Conservation (phyloP, 2,888 invertebrate genomes). For the Chydorus sphaericus region DNA sequence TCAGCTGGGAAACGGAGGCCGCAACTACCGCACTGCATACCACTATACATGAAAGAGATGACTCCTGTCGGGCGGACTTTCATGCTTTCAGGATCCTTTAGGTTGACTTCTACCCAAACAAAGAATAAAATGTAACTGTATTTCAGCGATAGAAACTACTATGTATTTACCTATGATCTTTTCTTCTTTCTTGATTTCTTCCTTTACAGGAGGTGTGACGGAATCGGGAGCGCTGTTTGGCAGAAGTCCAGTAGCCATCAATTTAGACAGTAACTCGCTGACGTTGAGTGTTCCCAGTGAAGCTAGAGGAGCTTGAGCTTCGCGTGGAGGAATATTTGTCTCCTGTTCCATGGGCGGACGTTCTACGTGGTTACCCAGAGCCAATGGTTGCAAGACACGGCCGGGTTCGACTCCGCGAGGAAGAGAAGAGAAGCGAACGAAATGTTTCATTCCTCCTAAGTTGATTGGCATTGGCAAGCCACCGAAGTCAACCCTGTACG, state of each 20-base stretch:
- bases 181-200: conserved; percentile 18
- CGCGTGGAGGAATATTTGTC: no score
- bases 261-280: conserved; percentile 65
- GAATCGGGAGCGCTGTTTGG: conserved; percentile 21
- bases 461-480: conserved; percentile 65
- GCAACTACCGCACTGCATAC: conserved; percentile 93
- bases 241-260: conserved; percentile 72
- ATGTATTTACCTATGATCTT: not conserved
- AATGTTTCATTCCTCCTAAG: conserved; percentile 59
- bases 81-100: conserved; percentile 1
- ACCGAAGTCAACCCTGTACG: conserved; percentile 48
- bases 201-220: conserved; percentile 17
- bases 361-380: not conserved
- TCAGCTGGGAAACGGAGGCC: conserved; percentile 85
- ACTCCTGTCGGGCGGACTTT: not conserved
- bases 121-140: not conserved
- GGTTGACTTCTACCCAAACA: not conserved
- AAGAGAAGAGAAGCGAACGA: conserved; percentile 57
- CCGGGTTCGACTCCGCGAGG: conserved; percentile 60
- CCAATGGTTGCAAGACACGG: conserved; percentile 4
- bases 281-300: conserved; percentile 41
- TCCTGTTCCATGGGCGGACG: conserved; percentile 1
- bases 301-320: conserved; percentile 8
- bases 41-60: conserved; percentile 48
- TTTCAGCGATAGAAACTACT: not conserved